Base-by-base conservation (phyloP, 2,113 vertebrate genomes). In the Stigmatopora nigra region DNA sequence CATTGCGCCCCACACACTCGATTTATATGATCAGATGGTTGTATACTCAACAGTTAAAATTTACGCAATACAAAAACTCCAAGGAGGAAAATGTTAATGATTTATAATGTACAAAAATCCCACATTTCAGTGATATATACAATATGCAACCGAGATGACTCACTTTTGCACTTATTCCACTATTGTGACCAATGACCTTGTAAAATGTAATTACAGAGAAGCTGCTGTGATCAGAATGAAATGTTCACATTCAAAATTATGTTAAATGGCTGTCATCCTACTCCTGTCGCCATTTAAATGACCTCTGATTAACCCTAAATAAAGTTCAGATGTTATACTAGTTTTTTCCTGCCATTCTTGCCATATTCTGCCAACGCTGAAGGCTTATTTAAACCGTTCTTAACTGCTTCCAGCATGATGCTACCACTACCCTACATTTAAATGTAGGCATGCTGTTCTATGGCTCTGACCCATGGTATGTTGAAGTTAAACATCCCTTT, bases 1-100 rank as follows among this genome's bases (percentile, higher is more conserved):
- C 25, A 31, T 31, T 3, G 3, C 25, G 25, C 25, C 25, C 25
- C 25, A 31, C 25, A 31, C 25, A 31, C 25, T 2, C 25, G 3
- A 31, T 31, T 31, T 31, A 31, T 31, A 31, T 31, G 25, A 75
- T 70, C 69, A 75, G 75, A 72, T 76, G 72, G 79, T 82, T 22
- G 13, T 80, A 79, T 86, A 82, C 86, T 80, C n/a, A 7, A 52
- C 17, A 68, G 63, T 70, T 35, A 72, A 78, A 71, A 74, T 72
- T 75, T 71, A 63, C 75, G 67, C 71, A 68, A 48, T 64, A 75
- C 59, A 69, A 72, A n/a, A 19, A 51, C 19, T 51, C 49, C n/a
- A 51, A 51, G 5, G 3, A 19, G 19, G 14, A 51, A 51, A 51
- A 19, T 51, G n/a, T 51, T 7, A 16, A 19, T 49, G 9, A 3